Percentiles rank a stretch among this genome's conserved stretches.
These are phyloP conservation scores for Poeciliopsis presidionis DNA, from an alignment of 2,797 vertebrate species.

Conservation along the genomic window DNA sequence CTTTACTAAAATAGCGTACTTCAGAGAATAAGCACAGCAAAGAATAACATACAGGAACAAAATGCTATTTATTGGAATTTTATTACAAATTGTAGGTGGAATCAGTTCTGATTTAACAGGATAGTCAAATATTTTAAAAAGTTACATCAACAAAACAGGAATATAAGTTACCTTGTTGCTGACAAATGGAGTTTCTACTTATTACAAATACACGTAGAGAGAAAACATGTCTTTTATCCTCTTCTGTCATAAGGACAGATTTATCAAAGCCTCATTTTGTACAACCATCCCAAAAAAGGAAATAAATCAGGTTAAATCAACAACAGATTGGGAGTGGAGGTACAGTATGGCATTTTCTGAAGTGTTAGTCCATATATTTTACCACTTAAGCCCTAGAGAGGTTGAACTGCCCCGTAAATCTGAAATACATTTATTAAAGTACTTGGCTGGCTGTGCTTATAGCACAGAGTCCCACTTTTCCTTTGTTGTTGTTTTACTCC, in stretches of 20 bases:
- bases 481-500: neutral
- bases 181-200: neutral
- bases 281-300: neutral
- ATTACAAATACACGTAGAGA: neutral
- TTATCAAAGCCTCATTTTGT: neutral
- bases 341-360: neutral
- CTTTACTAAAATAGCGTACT: neutral
- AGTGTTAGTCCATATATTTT: neutral
- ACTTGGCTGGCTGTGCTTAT: neutral
- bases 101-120: neutral
- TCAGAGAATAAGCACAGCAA: neutral
- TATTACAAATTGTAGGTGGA: neutral
- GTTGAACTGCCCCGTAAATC: neutral
- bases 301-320: neutral
- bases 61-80: neutral
- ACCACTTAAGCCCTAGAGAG: neutral
- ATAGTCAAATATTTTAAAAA: neutral
- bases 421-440: neutral
- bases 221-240: neutral
- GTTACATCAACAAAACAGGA: neutral
- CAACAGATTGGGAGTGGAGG: neutral
- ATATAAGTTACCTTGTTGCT: neutral
- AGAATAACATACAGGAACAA: neutral
- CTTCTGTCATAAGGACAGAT: neutral
- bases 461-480: too few species aligned